phyloP scores from a whole-genome alignment of 92 coral and sea anemone species.

The Nematostella vectensis region DNA sequence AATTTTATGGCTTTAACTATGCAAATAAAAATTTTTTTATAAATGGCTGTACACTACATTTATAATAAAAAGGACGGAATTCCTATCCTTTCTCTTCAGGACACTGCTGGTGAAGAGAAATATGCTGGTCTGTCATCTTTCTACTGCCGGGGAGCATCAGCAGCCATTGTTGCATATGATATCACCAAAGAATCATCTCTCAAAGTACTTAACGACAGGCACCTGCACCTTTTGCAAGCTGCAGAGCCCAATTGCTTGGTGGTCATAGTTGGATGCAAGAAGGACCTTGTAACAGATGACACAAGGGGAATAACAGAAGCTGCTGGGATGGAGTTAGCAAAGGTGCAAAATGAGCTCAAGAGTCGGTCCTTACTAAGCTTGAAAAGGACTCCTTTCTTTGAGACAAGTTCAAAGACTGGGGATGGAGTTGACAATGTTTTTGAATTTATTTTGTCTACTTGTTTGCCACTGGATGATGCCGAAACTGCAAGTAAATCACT shows the following conservation, averaged over 20 bases:
- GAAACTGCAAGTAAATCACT: slow-evolving; percentile 31
- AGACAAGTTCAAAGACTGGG: slow-evolving; percentile 94
- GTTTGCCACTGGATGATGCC: slow-evolving; percentile 75
- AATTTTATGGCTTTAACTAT: too few relatives aligned
- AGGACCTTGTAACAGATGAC: slow-evolving; percentile 55
- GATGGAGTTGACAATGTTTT: slow-evolving; percentile 81
- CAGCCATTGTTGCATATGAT: slow-evolving; percentile 90
- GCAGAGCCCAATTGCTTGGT: slow-evolving; percentile 84
- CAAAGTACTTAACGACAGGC: slow-evolving; percentile 57
- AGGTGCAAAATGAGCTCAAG: slow-evolving; percentile 57
- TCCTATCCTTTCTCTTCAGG: too few relatives aligned
- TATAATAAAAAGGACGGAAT: too few relatives aligned
- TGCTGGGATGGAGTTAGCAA: slow-evolving; percentile 65
- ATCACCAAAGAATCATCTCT: slow-evolving; percentile 54
- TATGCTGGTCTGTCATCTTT: slow-evolving; percentile 86
- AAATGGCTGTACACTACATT: too few relatives aligned
- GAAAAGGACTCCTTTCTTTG: slow-evolving; percentile 65
- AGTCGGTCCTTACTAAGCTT: slow-evolving; percentile 37
- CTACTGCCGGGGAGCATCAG: slow-evolving; percentile 97
- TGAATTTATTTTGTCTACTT: slow-evolving; percentile 66
- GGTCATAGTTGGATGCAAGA: slow-evolving; percentile 81
- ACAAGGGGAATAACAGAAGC: slow-evolving; percentile 41
- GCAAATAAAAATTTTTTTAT: too few relatives aligned
- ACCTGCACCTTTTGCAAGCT: slow-evolving; percentile 71
- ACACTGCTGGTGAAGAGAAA: slow-evolving; percentile 97